Evolutionary conservation across 1,140 invertebrate species (phyloP).

Genomic region (Thaumetopoea pityocampa): DNA sequence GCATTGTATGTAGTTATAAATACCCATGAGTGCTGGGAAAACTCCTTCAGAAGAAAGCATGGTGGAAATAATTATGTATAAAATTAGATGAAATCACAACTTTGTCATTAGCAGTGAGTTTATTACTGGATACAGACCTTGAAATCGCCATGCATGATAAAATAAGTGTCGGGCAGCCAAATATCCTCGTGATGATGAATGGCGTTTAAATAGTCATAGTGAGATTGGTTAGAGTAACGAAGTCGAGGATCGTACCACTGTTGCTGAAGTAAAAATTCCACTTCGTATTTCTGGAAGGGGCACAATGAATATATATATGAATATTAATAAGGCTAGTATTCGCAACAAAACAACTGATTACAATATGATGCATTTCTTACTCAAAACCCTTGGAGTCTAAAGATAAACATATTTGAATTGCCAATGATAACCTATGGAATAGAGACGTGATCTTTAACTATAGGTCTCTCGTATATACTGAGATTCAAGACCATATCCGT

Average conservation of each 20-base stretch:
- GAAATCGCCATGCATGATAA: constrained; percentile 96
- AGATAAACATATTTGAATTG: too few species aligned
- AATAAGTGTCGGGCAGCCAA: constrained; percentile 95
- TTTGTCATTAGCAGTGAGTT: constrained; percentile 6
- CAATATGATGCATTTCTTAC: too few species aligned
- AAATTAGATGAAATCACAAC: constrained; percentile 20
- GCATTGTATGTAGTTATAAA: constrained; percentile 32
- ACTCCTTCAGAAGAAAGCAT: constrained; percentile 39
- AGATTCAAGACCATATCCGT: too few species aligned
- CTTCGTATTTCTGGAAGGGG: constrained; percentile 92
- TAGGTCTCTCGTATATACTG: too few species aligned
- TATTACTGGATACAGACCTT: constrained; percentile 71
- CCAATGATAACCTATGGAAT: too few species aligned
- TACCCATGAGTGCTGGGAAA: constrained; percentile 37
- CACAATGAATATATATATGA: neutral
- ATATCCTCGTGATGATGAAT: constrained; percentile 93
- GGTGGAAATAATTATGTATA: constrained; percentile 33
- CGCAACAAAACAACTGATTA: too few species aligned
- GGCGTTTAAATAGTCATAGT: constrained; percentile 91
- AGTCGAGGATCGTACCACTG: constrained; percentile 93
- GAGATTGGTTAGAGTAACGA: constrained; percentile 88
- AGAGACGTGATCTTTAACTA: too few species aligned
- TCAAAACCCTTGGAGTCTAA: too few species aligned
- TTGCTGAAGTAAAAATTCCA: constrained; percentile 93
- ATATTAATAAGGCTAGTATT: constrained; percentile 13